Percentiles rank a stretch among this genome's conserved stretches.
phyloP scores from a whole-genome alignment of 2,113 vertebrate species.

The Otis tarda region DNA sequence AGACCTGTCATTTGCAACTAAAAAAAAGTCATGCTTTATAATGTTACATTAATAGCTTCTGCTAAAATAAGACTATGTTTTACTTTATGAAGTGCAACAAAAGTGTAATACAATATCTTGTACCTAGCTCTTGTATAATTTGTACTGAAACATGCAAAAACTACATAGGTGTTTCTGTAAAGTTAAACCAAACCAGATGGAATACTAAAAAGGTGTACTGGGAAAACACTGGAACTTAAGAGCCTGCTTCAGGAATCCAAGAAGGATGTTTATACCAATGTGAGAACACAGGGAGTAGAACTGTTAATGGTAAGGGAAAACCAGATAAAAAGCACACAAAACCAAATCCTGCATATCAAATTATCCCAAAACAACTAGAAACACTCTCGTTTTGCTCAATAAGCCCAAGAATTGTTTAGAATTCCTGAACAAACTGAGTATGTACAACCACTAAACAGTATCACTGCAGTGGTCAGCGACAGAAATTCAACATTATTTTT shows the following conservation, averaged over 20 bases:
- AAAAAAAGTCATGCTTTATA: slow-evolving; percentile 46
- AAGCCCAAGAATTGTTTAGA: neutral
- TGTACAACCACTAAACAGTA: neutral
- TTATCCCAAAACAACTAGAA: neutral
- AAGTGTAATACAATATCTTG: slow-evolving; percentile 61
- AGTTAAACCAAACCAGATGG: slow-evolving; percentile 34
- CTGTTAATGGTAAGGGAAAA: neutral
- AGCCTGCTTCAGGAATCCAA: neutral
- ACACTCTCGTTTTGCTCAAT: neutral
- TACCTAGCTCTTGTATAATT: slow-evolving; percentile 18
- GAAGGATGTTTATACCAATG: neutral
- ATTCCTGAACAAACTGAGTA: neutral
- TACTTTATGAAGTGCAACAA: slow-evolving; percentile 60
- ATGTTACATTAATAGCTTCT: slow-evolving; percentile 51
- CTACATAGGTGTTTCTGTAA: slow-evolving; percentile 58
- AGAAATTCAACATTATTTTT: neutral
- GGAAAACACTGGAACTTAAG: neutral
- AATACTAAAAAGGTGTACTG: neutral
- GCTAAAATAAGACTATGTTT: slow-evolving; percentile 30
- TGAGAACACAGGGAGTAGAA: neutral
- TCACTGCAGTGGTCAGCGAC: neutral
- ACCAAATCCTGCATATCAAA: neutral
- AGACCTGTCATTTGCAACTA: neutral
- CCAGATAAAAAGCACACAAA: neutral
- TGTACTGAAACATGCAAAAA: slow-evolving; percentile 43